A percentile compares a stretch with the other conserved stretches of the same genome.
These are phyloP conservation scores for Neotoma lepida DNA, from an alignment of 2,113 vertebrate species.

Conservation along the genomic window DNA sequence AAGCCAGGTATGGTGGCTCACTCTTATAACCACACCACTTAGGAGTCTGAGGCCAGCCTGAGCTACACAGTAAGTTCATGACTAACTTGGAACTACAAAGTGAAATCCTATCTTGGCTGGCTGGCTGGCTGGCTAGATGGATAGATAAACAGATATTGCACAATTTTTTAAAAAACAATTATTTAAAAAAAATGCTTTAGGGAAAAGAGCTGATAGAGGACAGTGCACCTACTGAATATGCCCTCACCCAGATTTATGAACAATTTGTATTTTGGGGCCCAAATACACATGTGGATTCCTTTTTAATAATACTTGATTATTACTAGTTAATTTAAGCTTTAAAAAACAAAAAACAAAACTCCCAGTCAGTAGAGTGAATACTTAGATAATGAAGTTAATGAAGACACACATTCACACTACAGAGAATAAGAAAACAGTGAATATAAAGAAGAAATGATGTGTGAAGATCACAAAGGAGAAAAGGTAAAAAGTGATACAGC, in stretches of 20 bases:
- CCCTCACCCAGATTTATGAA: neutral
- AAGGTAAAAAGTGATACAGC: neutral
- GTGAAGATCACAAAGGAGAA: neutral
- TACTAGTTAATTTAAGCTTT: neutral
- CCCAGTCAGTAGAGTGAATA: neutral
- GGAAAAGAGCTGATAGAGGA: neutral
- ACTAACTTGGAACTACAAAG: neutral
- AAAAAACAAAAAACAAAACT: neutral
- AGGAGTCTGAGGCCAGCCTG: neutral
- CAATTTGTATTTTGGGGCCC: neutral
- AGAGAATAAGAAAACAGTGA: neutral
- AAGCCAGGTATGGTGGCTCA: neutral
- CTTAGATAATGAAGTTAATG: neutral
- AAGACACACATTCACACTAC: neutral
- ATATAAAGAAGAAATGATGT: neutral
- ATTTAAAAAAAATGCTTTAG: neutral
- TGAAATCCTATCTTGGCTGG: neutral
- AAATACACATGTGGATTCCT: neutral
- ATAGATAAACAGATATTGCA: neutral
- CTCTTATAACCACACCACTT: neutral
- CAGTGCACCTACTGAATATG: neutral
- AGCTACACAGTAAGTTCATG: neutral
- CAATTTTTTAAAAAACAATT: neutral
- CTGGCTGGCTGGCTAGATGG: neutral
- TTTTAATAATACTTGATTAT: neutral